Evolutionary conservation across 2,888 invertebrate genomes (phyloP), one percentile per base, ranked within the genome.

Genomic region (Lithodes maja): DNA sequence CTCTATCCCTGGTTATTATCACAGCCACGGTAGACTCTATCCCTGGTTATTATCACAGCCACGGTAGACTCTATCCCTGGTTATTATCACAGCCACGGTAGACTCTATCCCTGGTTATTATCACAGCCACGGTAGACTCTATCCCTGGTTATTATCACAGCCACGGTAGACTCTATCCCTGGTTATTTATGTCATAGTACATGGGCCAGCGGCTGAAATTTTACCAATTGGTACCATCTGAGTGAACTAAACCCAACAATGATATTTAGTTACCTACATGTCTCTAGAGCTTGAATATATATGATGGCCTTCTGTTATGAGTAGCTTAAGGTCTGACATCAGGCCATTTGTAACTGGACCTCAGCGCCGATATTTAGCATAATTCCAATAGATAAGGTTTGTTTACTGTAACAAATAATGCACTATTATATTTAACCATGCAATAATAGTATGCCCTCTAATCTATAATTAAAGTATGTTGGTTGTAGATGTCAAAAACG

Each of bases 171-270:
- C n/a, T n/a, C n/a, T n/a, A n/a, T n/a, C n/a, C n/a, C n/a, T n/a
- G n/a, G n/a, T n/a, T n/a, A n/a, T n/a, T n/a, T n/a, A n/a, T n/a
- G n/a, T n/a, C n/a, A n/a, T 74, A 74, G 74, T 74, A 7, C 74
- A n/a, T 74, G 74, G 74, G 74, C 74, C 74, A 74, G 74, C 74
- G 74, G 74, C 74, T 74, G 33, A 74, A 74, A 74, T 74, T 74
- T 74, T 1, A 17, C 33, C 74, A 74, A 74, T n/a, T 74, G 74
- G 74, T 74, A 74, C 74, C 74, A 74, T 74, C n/a, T 74, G 74
- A n/a, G 33, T 74, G 1, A 74, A 74, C n/a, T 17, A 74, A 74
- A 74, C 74, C n/a, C 1, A 74, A 74, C 74, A 74, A 12, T 74
- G 74, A 7, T 12, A 1, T 5, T 74, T 74, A 74, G 74, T 74